Evolutionary conservation across 2,113 vertebrate genomes (phyloP), one percentile per base, ranked within the genome.

Genomic region (Tylochromis polylepis): DNA sequence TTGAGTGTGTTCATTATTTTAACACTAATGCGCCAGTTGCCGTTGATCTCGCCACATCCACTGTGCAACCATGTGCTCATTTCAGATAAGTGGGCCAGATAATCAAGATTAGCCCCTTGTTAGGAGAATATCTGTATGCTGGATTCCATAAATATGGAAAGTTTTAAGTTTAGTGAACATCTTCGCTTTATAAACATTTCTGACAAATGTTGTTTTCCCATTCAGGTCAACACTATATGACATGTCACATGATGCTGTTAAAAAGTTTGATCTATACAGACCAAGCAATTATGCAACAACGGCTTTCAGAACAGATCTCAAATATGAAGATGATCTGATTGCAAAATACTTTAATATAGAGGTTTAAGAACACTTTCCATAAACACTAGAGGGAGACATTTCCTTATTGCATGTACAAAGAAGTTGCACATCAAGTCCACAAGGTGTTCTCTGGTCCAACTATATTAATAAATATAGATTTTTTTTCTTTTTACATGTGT

Each of bases 381-480:
- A 34, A 93, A 92, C 94, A 93, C 93, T 91, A 93, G 94, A 94
- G 90, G 94, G 93, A 91, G 93, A 91, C 90, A 93, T 94, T 92
- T 90, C 85, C 91, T 89, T 86, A 78, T 62, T 46, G 58, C 72
- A 34, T 85, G 72, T 85, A 49, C 70, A 91, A 85, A 89, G 85
- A 59, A 87, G 81, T 65, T 86, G 57, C 60, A 81, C 82, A 75
- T 81, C 82, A 56, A 85, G 81, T 87, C 84, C 46, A 85, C 72
- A 87, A 86, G 31, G 20, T 57, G 16, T 87, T 88, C 60, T 79
- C 77, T 86, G 81, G 87, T 93, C 90, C 78, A 92, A 88, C 84
- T 90, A 89, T 90, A 92, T 87, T 93, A 95, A 95, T 95, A 95
- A 95, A 95, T 95, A 95, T 84, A 91, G 79, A 90, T 56, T 87